A percentile compares a stretch with the other conserved stretches of the same genome.
These are phyloP conservation scores for Halocaridina rubra DNA, from an alignment of 2,888 invertebrate genomes.

Conservation along the genomic window DNA sequence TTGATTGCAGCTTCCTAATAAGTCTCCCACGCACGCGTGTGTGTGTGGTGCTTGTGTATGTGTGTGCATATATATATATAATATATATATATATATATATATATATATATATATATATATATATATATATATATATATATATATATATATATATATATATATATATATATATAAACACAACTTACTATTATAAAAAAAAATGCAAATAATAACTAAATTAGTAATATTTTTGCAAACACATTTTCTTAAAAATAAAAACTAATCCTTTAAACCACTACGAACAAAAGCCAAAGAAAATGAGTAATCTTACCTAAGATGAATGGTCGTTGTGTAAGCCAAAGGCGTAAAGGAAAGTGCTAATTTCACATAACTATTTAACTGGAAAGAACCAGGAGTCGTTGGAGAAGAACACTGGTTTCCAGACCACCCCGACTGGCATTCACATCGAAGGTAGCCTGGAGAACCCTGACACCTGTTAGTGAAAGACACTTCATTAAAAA, in stretches of 20 bases:
- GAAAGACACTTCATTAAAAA: too few relatives aligned
- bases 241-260: not conserved
- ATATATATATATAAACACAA: not conserved
- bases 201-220: too few relatives aligned
- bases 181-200: too few relatives aligned
- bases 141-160: too few relatives aligned
- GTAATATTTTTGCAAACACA: not conserved
- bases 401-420: constrained; percentile 27
- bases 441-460: constrained; percentile 21
- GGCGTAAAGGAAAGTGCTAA: constrained; percentile 44
- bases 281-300: not conserved
- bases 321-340: constrained; percentile 35
- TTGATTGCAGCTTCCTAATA: too few relatives aligned
- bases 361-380: constrained; percentile 25
- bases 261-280: not conserved
- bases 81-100: too few relatives aligned
- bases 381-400: constrained; percentile 28
- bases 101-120: too few relatives aligned
- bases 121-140: too few relatives aligned
- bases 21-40: too few relatives aligned
- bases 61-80: too few relatives aligned
- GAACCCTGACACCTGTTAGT: constrained; percentile 24
- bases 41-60: too few relatives aligned
- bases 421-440: constrained; percentile 33
- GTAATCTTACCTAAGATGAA: constrained; percentile 29